Percentiles rank a stretch among this genome's conserved stretches.
These are phyloP conservation scores for Notechis scutatus DNA, from an alignment of 2,113 vertebrate genomes.

Conservation along the genomic window DNA sequence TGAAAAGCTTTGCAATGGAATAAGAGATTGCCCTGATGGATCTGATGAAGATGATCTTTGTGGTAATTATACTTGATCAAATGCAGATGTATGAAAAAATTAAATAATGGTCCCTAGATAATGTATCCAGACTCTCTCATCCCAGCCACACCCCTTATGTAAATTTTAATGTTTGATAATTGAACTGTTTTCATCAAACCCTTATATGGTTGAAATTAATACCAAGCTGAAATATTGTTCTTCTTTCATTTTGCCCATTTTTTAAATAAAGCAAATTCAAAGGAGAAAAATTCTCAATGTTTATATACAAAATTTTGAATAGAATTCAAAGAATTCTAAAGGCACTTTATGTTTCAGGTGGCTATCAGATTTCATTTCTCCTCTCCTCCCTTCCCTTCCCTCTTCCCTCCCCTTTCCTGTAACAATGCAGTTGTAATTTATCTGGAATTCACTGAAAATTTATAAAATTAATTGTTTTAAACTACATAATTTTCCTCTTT, in stretches of 20 bases:
- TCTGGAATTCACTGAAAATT: background rate
- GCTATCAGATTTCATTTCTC: background rate
- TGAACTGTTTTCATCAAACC: background rate
- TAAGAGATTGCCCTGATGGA: constrained; percentile 88
- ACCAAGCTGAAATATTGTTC: background rate
- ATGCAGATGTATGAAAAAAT: background rate
- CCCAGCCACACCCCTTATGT: background rate
- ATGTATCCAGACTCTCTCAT: background rate
- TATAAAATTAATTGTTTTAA: background rate
- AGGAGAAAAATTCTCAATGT: background rate
- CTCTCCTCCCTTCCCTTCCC: background rate
- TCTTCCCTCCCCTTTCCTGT: background rate
- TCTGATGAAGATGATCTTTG: constrained; percentile 94
- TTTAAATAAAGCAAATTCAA: background rate
- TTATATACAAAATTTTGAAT: background rate
- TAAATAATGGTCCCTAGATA: background rate
- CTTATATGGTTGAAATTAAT: background rate
- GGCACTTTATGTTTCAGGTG: background rate
- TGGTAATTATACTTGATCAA: constrained; percentile 73
- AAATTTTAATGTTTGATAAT: background rate
- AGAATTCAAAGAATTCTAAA: background rate
- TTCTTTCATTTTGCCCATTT: background rate
- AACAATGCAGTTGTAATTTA: background rate
- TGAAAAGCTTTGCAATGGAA: constrained; percentile 93
- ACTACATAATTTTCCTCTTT: background rate